Evolutionary conservation across 2,888 invertebrate species (phyloP).

Genomic region (Agrochola litura): DNA sequence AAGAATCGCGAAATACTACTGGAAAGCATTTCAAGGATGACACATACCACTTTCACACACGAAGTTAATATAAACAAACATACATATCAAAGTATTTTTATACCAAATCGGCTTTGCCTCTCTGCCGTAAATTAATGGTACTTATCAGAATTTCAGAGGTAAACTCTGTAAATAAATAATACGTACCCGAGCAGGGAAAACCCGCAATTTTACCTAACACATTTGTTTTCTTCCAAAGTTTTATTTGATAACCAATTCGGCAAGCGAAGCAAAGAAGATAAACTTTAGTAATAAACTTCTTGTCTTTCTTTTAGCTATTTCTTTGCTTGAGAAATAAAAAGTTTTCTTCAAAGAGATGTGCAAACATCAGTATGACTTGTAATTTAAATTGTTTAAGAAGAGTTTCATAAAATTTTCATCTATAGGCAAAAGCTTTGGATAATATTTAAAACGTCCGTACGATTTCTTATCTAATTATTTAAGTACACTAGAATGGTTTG

Average conservation of each 20-base stretch:
- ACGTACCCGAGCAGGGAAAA: conserved; percentile 29
- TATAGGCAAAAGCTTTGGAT: conserved; percentile 21
- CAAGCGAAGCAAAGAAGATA: conserved; percentile 66
- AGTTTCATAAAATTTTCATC: conserved; percentile 42
- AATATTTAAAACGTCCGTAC: too few relatives aligned
- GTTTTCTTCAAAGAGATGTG: conserved; percentile 62
- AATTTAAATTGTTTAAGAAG: conserved; percentile 61
- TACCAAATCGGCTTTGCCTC: conserved; percentile 32
- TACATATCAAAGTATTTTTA: conserved; percentile 21
- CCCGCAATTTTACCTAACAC: conserved; percentile 48
- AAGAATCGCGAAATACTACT: not conserved
- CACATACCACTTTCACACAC: not conserved
- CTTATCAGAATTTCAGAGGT: conserved; percentile 53
- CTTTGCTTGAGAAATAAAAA: conserved; percentile 57
- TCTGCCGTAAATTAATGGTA: conserved; percentile 52
- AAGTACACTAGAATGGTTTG: not conserved
- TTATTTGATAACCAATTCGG: conserved; percentile 70
- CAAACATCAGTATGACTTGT: conserved; percentile 54
- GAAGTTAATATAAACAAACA: conserved; percentile 14
- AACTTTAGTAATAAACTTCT: conserved; percentile 73
- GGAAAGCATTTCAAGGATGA: not conserved
- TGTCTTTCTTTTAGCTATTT: conserved; percentile 61
- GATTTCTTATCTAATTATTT: too few relatives aligned
- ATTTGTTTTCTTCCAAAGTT: conserved; percentile 68
- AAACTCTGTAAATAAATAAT: conserved; percentile 57